Percentiles rank a stretch among this genome's conserved stretches.
phyloP scores from a whole-genome alignment of 2,797 vertebrate species.

The Crax fasciolata region DNA sequence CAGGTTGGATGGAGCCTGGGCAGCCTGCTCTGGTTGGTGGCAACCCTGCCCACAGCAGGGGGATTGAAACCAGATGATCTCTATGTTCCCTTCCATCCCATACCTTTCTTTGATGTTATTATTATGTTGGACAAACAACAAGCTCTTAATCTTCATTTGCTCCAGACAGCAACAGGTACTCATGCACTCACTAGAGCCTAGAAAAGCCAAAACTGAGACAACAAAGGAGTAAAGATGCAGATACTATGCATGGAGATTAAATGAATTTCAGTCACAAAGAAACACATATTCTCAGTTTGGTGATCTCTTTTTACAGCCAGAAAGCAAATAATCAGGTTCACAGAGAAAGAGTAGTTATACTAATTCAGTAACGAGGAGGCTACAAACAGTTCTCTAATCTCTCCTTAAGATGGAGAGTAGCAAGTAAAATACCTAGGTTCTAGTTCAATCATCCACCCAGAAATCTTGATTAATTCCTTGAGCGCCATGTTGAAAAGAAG shows the following conservation, averaged over 20 bases:
- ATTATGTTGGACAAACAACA: neutral
- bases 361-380: neutral
- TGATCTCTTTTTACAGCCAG: neutral
- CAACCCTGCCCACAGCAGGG: neutral
- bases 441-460: neutral
- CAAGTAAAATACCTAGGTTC: neutral
- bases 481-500: neutral
- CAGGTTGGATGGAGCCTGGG: neutral
- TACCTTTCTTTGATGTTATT: neutral
- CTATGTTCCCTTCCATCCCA: neutral
- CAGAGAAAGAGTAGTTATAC: neutral
- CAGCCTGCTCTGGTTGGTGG: neutral
- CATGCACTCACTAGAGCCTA: neutral
- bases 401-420: neutral
- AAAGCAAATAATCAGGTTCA: neutral
- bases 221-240: neutral
- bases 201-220: neutral
- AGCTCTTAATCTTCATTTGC: neutral
- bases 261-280: neutral
- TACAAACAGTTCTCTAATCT: neutral
- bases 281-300: neutral
- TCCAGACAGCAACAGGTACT: neutral
- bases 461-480: neutral
- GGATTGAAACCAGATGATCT: neutral
- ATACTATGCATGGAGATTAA: neutral